phyloP scores from a whole-genome alignment of 2,113 vertebrate genomes.

The Plecotus auritus region DNA sequence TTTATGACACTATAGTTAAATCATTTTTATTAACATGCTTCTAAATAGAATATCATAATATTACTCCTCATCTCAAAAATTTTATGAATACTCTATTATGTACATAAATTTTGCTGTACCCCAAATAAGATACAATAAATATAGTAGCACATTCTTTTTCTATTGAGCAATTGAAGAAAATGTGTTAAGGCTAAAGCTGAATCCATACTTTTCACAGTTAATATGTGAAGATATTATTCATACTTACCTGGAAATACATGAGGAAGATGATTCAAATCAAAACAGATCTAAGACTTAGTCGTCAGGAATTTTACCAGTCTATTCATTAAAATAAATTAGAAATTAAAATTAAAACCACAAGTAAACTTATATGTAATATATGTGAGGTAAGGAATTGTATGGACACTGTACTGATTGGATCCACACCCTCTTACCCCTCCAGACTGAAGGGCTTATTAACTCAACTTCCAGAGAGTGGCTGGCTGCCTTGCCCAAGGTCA shows the following conservation, averaged over 20 bases:
- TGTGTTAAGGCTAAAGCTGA: background rate
- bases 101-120: background rate
- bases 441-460: background rate
- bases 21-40: conserved; percentile 42
- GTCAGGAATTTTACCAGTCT: background rate
- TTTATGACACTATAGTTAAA: conserved; percentile 47
- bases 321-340: background rate
- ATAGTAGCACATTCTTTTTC: background rate
- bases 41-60: conserved; percentile 10
- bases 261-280: background rate
- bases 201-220: background rate
- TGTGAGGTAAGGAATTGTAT: background rate
- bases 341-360: background rate
- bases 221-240: background rate
- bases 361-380: background rate
- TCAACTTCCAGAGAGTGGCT: background rate
- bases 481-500: background rate
- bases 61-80: background rate
- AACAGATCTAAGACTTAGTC: background rate
- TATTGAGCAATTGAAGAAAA: background rate
- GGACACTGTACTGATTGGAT: background rate
- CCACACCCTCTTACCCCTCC: background rate
- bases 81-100: conserved; percentile 27
- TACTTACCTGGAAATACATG: background rate
- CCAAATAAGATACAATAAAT: conserved; percentile 8